Base-by-base conservation (phyloP, 2,888 invertebrate species). In the Corythucha ciliata region DNA sequence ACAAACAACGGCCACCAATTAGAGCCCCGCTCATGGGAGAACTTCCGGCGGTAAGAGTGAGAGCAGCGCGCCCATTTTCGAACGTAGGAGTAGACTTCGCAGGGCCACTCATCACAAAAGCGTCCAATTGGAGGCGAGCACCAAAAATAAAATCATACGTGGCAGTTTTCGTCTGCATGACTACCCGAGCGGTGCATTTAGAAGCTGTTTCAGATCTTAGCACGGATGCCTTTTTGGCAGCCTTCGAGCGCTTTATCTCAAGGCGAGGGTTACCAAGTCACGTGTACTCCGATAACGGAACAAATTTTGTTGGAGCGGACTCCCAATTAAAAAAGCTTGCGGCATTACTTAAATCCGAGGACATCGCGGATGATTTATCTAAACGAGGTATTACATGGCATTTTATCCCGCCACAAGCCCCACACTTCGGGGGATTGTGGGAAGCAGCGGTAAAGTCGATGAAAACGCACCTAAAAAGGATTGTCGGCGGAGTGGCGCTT, bases 231-330 rank as follows among this genome's bases (percentile, higher is more conserved):
- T 67, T 67, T 51, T 10, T 67, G 3, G 62, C 63, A 0, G 57
- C 63, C 0, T 49, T 66, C 3, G 48, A 61, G 3, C 46, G 65
- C 40, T 67, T 67, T 44, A 52, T 63, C 0, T 52, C 62, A 1
- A 21, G 64, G 14, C 37, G 65, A 40, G 66, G 65, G 2, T 41
- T 57, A n/a, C 61, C 61, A 1, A 18, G 44, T 10, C 52, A 62
- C 2, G 54, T 68, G 0, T 62, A 57, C 39, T 63, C 63, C 3
- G 67, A 68, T 48, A 64, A 64, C 24, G 65, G 63, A 1, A 62
- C 63, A 1, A 67, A 65, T 49, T 67, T 66, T 47, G 59, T 65
- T 2, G 65, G 64, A 3, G 64, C 66, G 1, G 56, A 56, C 29
- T 44, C 29, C 4, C 27, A 57, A 14, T 21, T 57, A 8, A 26